Conservation (phyloP, 2,797 vertebrate species). For the Danio tinwini region DNA sequence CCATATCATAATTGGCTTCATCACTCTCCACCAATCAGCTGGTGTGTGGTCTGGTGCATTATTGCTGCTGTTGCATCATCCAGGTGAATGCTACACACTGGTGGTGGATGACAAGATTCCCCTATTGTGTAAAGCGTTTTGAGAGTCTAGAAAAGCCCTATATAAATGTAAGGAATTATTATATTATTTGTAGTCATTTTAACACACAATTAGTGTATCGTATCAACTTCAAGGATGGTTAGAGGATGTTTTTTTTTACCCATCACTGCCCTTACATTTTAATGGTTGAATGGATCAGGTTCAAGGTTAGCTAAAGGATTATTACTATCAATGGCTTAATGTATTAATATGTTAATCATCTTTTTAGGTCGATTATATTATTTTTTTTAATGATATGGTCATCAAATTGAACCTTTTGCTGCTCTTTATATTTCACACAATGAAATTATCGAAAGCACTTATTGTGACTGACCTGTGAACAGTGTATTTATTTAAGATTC, state of each 20-base stretch:
- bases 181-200: too few relatives aligned
- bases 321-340: background rate
- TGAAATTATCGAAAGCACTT: constrained; percentile 2
- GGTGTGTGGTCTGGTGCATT: too few relatives aligned
- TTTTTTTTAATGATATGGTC: background rate
- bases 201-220: background rate
- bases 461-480: background rate
- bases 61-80: too few relatives aligned
- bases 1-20: too few relatives aligned
- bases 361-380: background rate
- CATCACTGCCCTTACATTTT: background rate
- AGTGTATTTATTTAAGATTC: constrained; percentile 17
- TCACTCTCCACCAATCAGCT: too few relatives aligned
- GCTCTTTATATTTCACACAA: background rate
- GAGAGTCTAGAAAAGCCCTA: too few relatives aligned
- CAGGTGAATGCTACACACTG: too few relatives aligned
- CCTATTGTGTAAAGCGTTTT: too few relatives aligned
- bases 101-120: too few relatives aligned
- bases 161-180: too few relatives aligned
- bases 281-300: background rate
- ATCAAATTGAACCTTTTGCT: background rate
- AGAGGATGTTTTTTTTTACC: background rate
- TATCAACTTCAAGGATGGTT: background rate
- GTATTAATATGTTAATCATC: background rate
- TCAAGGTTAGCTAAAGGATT: background rate